Percentiles rank a stretch among this genome's conserved stretches.
phyloP scores from a whole-genome alignment of 2,888 invertebrate species.

The Apamea crenata region DNA sequence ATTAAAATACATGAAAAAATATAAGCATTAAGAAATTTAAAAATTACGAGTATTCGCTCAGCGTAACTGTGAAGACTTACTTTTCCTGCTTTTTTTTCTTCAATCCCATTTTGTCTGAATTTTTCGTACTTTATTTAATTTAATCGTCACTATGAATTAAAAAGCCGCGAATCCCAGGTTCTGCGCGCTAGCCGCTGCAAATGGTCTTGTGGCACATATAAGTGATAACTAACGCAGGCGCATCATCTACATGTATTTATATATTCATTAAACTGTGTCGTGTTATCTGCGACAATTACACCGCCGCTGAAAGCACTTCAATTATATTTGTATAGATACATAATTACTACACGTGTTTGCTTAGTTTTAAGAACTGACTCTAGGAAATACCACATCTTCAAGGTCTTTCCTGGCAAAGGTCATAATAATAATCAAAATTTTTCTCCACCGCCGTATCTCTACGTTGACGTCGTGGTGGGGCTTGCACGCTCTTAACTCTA shows the following conservation, averaged over 20 bases:
- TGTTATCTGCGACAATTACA: constrained; percentile 55
- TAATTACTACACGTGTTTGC: constrained; percentile 37
- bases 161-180: background rate
- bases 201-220: constrained; percentile 3
- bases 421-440: background rate
- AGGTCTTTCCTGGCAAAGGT: constrained; percentile 26
- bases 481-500: no score
- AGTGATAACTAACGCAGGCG: constrained; percentile 29
- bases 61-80: constrained; percentile 36
- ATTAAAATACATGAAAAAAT: background rate
- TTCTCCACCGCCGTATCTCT: no score
- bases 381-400: constrained; percentile 44
- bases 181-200: background rate
- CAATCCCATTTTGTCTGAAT: constrained; percentile 37
- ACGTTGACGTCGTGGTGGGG: no score
- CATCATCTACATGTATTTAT: constrained; percentile 48
- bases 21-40: background rate
- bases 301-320: constrained; percentile 45
- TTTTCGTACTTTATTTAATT: background rate
- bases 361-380: constrained; percentile 21
- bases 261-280: constrained; percentile 44
- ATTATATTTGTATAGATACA: constrained; percentile 56
- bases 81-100: constrained; percentile 32
- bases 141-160: constrained; percentile 8
- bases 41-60: constrained; percentile 14